Evolutionary conservation across 2,113 vertebrate genomes (phyloP).

Genomic region (Passer domesticus): DNA sequence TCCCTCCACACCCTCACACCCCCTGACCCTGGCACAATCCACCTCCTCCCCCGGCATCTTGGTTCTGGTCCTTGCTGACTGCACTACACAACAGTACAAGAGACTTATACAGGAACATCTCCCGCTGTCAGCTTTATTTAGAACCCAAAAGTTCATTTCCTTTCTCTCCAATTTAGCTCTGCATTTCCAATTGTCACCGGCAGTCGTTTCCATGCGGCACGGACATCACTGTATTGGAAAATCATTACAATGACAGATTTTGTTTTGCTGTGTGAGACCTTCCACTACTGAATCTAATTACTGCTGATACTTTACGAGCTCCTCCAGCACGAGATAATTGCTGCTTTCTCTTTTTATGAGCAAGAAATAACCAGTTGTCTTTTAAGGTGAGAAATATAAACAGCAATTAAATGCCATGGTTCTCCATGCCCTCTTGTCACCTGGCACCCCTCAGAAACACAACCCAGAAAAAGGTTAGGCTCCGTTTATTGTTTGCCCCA

Average conservation of each 20-base stretch:
- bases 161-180: not conserved
- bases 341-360: constrained; percentile 40
- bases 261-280: constrained; percentile 45
- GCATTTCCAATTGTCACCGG: not conserved
- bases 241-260: constrained; percentile 51
- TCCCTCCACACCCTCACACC: fast-evolving
- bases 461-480: not conserved
- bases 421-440: not conserved
- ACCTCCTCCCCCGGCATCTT: fast-evolving
- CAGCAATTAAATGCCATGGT: constrained; percentile 34
- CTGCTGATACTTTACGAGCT: constrained; percentile 32
- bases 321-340: constrained; percentile 42
- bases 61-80: not conserved
- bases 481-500: not conserved
- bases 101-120: not conserved
- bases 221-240: not conserved
- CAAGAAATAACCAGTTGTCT: constrained; percentile 34
- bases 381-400: constrained; percentile 50
- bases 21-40: fast-evolving
- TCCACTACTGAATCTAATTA: constrained; percentile 44
- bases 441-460: not conserved
- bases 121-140: not conserved
- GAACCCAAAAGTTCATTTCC: not conserved
- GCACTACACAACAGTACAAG: not conserved
- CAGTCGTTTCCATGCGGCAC: fast-evolving